phyloP scores from a whole-genome alignment of 2,888 invertebrate genomes.

The Agonum fuliginosum region DNA sequence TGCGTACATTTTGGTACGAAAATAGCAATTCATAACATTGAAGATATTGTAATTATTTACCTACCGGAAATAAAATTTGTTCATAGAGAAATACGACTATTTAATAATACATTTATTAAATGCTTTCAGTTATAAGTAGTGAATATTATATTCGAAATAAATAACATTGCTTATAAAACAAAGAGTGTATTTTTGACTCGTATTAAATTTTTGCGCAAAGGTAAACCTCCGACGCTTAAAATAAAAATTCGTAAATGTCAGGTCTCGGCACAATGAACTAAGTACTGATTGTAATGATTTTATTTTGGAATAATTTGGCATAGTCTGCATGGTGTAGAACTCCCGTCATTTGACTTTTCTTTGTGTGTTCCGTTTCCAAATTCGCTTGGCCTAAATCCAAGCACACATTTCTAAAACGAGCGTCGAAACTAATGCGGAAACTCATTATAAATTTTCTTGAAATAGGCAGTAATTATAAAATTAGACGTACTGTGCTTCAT shows the following conservation, averaged over 20 bases:
- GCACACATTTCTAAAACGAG: conserved; percentile 42
- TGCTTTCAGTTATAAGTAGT: no score
- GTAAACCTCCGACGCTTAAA: conserved; percentile 17
- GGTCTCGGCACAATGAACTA: conserved; percentile 39
- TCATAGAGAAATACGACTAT: no score
- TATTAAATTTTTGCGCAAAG: conserved; percentile 2
- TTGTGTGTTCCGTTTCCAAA: conserved; percentile 53
- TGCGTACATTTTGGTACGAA: background rate
- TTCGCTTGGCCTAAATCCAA: conserved; percentile 49
- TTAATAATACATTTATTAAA: no score
- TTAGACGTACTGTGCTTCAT: conserved; percentile 10
- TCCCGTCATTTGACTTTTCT: conserved; percentile 48
- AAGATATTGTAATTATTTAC: background rate
- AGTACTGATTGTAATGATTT: background rate
- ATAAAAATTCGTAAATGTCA: conserved; percentile 35
- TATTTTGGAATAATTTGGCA: conserved; percentile 42
- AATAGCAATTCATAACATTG: background rate
- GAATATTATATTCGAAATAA: no score
- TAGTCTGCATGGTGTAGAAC: conserved; percentile 26
- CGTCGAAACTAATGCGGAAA: conserved; percentile 53
- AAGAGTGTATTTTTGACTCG: background rate
- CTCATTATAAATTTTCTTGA: conserved; percentile 47
- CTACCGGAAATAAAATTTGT: conserved; percentile 10
- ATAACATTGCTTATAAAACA: background rate
- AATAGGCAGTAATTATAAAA: conserved; percentile 45